phyloP scores from a whole-genome alignment of 2,797 vertebrate species.

The Acrocephalus scirpaceus region DNA sequence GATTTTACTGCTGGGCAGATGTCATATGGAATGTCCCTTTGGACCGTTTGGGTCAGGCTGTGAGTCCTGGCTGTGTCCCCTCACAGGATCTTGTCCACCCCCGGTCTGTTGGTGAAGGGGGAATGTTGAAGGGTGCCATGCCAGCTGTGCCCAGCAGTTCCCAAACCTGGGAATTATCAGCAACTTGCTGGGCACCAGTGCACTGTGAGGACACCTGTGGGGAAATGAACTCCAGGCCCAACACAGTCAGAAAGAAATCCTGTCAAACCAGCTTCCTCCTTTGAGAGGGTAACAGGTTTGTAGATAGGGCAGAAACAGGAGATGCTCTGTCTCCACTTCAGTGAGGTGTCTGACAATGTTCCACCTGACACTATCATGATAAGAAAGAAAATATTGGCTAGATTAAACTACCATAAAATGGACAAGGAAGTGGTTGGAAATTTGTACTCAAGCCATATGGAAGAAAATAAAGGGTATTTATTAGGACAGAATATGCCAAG shows the following conservation, averaged over 20 bases:
- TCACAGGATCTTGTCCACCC: rapidly evolving
- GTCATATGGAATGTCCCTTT: not conserved
- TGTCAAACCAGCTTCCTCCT: not conserved
- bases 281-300: not conserved
- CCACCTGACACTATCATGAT: not conserved
- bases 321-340: not conserved
- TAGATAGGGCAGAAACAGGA: not conserved
- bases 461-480: not conserved
- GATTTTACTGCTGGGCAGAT: not conserved
- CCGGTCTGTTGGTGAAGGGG: not conserved
- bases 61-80: not conserved
- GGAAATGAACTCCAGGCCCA: not conserved
- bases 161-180: not conserved
- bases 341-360: not conserved
- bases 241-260: not conserved
- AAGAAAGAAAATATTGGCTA: not conserved
- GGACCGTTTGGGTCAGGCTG: not conserved
- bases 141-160: not conserved
- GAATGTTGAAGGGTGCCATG: not conserved
- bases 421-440: not conserved
- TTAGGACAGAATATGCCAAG: not conserved
- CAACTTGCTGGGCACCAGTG: not conserved
- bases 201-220: not conserved
- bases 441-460: not conserved
- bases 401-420: not conserved